phyloP scores from a whole-genome alignment of 2,797 vertebrate species.

The Gephyroberyx darwinii region DNA sequence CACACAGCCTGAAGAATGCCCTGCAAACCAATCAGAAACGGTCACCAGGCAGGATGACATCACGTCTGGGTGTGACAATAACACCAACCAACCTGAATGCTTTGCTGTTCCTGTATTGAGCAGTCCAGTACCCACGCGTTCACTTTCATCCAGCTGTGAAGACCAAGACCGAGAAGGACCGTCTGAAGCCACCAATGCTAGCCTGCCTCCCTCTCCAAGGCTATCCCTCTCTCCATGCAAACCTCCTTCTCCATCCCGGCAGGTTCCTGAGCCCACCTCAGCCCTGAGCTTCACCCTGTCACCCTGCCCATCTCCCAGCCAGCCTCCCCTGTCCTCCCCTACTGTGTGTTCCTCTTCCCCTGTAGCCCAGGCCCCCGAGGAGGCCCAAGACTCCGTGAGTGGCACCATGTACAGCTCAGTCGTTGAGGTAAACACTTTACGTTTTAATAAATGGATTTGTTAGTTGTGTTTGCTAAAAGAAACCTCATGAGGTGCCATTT shows the following conservation, averaged over 20 bases:
- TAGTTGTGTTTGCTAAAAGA: background rate
- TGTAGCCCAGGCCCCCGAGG: constrained; percentile 17
- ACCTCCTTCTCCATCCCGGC: constrained; percentile 1
- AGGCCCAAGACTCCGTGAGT: constrained; percentile 43
- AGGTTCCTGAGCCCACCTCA: constrained; percentile 32
- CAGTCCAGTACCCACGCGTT: background rate
- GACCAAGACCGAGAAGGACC: constrained; percentile 17
- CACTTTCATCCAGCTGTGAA: constrained; percentile 16
- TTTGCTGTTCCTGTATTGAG: background rate
- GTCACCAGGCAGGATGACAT: constrained; percentile 12
- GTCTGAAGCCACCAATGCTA: background rate
- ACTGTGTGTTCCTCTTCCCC: constrained; percentile 29
- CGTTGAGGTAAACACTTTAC: constrained; percentile 67
- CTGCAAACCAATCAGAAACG: constrained; percentile 15
- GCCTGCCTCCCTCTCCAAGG: constrained; percentile 3
- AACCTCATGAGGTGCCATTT: background rate
- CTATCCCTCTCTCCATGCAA: constrained; percentile 31
- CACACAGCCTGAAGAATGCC: constrained; percentile 6
- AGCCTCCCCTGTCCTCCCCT: constrained; percentile 15
- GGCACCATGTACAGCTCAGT: constrained; percentile 52
- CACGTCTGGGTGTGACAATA: background rate
- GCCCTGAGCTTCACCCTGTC: constrained; percentile 63
- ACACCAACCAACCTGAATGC: background rate
- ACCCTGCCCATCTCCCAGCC: constrained; percentile 35
- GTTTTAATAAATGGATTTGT: too few relatives aligned